Conservation (phyloP, 2,113 vertebrate genomes). For the Alouatta palliata region DNA sequence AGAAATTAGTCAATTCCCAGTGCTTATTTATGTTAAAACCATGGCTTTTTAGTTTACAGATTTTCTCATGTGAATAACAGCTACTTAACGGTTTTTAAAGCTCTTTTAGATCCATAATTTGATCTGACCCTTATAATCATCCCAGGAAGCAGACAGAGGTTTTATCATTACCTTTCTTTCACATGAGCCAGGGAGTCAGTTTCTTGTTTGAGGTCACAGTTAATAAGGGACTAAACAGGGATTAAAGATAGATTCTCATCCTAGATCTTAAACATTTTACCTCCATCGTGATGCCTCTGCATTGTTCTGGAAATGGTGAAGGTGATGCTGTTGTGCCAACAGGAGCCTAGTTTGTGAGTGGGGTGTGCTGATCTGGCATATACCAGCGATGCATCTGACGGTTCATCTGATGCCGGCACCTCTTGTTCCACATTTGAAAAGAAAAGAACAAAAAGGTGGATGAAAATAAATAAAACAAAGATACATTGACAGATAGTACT, state of each 20-base stretch:
- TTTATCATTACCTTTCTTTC: neutral
- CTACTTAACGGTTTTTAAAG: neutral
- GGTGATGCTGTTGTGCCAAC: neutral
- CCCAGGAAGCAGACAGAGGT: neutral
- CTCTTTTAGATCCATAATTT: neutral
- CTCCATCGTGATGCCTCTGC: neutral
- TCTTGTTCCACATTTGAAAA: constrained; percentile 41
- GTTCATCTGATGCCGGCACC: neutral
- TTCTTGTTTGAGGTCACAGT: constrained; percentile 16
- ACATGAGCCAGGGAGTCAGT: neutral
- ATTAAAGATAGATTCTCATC: constrained; percentile 41
- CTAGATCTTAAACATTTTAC: neutral
- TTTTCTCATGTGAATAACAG: neutral
- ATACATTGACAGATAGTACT: constrained; percentile 40
- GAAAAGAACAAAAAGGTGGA: constrained; percentile 56
- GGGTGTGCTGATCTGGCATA: neutral
- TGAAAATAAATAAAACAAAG: constrained; percentile 71
- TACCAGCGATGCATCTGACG: neutral
- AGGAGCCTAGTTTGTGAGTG: neutral
- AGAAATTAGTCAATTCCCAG: neutral
- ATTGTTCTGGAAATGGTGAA: constrained; percentile 13
- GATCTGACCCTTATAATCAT: neutral
- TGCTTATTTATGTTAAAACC: neutral
- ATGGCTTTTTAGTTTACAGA: neutral
- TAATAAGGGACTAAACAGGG: neutral